Percentiles rank a stretch among this genome's conserved stretches.
Conservation (phyloP, 2,888 invertebrate species). For the Orthonevra nobilis region DNA sequence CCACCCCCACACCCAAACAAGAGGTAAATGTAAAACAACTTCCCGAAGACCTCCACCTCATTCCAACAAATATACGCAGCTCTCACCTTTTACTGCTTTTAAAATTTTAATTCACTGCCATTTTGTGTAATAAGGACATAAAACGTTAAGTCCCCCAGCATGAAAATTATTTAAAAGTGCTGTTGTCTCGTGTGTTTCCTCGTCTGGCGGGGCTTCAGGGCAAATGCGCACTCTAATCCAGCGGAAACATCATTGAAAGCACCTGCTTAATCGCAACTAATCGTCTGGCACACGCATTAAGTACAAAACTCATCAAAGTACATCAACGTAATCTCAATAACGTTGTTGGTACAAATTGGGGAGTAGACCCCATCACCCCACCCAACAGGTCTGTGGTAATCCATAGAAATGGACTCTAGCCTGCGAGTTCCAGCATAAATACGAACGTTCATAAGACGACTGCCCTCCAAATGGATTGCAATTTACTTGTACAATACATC, state of each 20-base stretch:
- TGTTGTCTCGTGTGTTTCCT: slow-evolving; percentile 13
- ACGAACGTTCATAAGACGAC: slow-evolving; percentile 58
- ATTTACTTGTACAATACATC: slow-evolving; percentile 43
- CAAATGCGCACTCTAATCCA: slow-evolving; percentile 46
- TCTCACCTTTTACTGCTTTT: slow-evolving; percentile 44
- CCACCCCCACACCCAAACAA: slow-evolving; percentile 21
- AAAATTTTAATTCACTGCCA: slow-evolving; percentile 65
- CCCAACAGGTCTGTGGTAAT: slow-evolving; percentile 55
- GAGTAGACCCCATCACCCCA: not conserved
- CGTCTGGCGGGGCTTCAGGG: not conserved
- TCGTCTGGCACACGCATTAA: slow-evolving; percentile 69
- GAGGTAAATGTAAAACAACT: slow-evolving; percentile 27
- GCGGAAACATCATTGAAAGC: slow-evolving; percentile 70
- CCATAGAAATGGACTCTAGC: slow-evolving; percentile 64
- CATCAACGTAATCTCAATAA: slow-evolving; percentile 69
- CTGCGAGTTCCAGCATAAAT: slow-evolving; percentile 45
- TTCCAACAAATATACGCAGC: not conserved
- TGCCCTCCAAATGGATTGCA: slow-evolving; percentile 44
- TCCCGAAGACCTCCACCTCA: not conserved
- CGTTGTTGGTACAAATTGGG: slow-evolving; percentile 39
- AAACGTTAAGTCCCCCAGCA: slow-evolving; percentile 42
- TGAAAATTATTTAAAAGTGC: slow-evolving; percentile 43
- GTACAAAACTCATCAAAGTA: slow-evolving; percentile 68
- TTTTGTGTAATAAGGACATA: slow-evolving; percentile 53
- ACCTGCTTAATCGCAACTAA: slow-evolving; percentile 70